Evolutionary conservation across 2,888 invertebrate species (phyloP).

Genomic region (Lithophane semibrunnea): DNA sequence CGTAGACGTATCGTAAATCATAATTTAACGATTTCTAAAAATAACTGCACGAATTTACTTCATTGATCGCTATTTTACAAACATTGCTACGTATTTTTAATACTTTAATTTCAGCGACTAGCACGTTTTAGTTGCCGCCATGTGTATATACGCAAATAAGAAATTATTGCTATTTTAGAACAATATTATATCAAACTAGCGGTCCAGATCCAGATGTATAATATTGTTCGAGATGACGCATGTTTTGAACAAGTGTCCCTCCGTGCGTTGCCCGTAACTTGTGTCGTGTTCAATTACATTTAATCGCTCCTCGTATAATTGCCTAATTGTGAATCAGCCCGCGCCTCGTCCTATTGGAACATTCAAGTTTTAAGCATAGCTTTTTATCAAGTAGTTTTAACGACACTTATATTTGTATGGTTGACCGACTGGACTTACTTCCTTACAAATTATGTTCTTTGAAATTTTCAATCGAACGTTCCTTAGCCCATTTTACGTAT

Average conservation of each 20-base stretch:
- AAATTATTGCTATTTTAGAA: slow-evolving; percentile 35
- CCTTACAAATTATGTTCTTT: background rate
- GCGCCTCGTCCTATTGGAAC: slow-evolving; percentile 65
- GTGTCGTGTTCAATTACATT: slow-evolving; percentile 88
- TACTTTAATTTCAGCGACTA: slow-evolving; percentile 5
- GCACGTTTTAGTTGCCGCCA: slow-evolving; percentile 3
- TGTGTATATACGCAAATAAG: slow-evolving; percentile 11
- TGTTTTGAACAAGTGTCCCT: slow-evolving; percentile 65
- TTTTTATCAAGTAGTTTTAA: slow-evolving; percentile 52
- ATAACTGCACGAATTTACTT: slow-evolving; percentile 52
- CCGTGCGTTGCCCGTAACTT: slow-evolving; percentile 72
- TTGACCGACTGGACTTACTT: slow-evolving; percentile 3
- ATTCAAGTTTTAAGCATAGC: slow-evolving; percentile 51
- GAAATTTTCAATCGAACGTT: background rate
- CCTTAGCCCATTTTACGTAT: background rate
- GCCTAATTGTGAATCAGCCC: slow-evolving; percentile 82
- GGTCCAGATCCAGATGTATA: slow-evolving; percentile 62
- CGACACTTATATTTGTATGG: slow-evolving; percentile 21
- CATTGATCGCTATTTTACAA: slow-evolving; percentile 37
- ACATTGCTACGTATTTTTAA: slow-evolving; percentile 13
- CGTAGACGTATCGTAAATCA: slow-evolving; percentile 39
- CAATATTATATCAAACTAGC: slow-evolving; percentile 41
- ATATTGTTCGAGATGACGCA: slow-evolving; percentile 75
- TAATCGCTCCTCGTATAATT: slow-evolving; percentile 88
- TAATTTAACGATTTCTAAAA: slow-evolving; percentile 57